Evolutionary conservation across 2,888 invertebrate genomes (phyloP), one percentile per base, ranked within the genome.

Genomic region (Cepaea hortensis): DNA sequence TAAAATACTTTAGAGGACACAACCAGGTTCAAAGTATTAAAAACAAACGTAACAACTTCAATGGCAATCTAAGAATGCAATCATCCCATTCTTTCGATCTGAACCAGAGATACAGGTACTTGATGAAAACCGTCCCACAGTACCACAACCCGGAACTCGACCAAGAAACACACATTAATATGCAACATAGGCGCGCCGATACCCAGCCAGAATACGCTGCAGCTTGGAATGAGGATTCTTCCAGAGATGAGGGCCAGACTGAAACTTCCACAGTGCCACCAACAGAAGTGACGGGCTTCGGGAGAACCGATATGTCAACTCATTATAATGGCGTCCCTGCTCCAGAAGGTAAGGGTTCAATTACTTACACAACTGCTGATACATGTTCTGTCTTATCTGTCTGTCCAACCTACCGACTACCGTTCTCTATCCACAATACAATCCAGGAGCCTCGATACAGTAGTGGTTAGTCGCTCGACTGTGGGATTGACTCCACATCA

Each of bases 281-380:
- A 23, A 62, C 62, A 62, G 15, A 35, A 1, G 62, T 35, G n/a
- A 15, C 7, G 79, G 62, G 35, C 35, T 20, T 20, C 46, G 68
- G 68, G 81, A 68, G 11, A 5, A 23, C 18, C 48, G 50, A 11
- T 4, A 13, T 48, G 20, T 20, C 15, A 9, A 4, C 65, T 18
- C 46, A 68, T 11, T n/a, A 68, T 3, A 4, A 13, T 13, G 70
- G 82, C 23, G 35, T 82, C 23, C 82, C 73, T 23, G 73, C 72
- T 11, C 82, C 50, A 55, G 61, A 82, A 11, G 82, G 82, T 82
- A 72, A 82, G 82, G 7, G 55, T 35, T 35, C 35, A 35, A 35
- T 35, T 35, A 35, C 35, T 35, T 35, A 35, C 1, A 35, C 35
- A 35, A 35, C 35, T 35, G 35, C 35, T 35, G 35, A 35, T 35